A percentile compares a stretch with the other conserved stretches of the same genome.
Conservation (phyloP, 2,113 vertebrate genomes). For the Alosa alosa region DNA sequence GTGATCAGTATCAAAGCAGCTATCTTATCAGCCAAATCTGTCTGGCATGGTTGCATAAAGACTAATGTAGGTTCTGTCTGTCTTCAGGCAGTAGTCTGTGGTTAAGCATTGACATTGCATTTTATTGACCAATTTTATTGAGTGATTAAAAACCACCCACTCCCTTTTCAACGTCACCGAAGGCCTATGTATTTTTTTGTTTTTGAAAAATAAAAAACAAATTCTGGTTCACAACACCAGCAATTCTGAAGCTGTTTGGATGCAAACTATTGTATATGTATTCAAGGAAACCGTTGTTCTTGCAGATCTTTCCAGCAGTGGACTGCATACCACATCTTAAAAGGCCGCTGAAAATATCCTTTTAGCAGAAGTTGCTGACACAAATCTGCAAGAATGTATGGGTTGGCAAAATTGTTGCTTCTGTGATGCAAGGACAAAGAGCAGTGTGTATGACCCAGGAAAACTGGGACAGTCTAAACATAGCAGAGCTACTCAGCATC, state of each 20-base stretch:
- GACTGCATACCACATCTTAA: not conserved
- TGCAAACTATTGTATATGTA: not conserved
- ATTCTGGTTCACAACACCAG: not conserved
- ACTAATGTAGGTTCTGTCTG: not conserved
- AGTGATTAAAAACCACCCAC: not conserved
- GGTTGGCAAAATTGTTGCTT: not conserved
- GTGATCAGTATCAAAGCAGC: not conserved
- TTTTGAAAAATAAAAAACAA: not conserved
- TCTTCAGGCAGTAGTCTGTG: not conserved
- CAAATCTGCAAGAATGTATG: not conserved
- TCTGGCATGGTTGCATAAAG: not conserved
- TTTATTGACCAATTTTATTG: slow-evolving; percentile 7
- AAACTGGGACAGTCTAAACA: slow-evolving; percentile 14
- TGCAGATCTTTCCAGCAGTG: not conserved
- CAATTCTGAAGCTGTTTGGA: not conserved
- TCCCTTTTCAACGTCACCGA: not conserved
- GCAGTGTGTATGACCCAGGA: not conserved
- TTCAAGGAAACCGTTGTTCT: not conserved
- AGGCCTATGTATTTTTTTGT: not conserved
- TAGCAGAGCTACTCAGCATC: not conserved
- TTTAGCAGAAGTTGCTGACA: not conserved
- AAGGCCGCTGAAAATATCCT: not conserved
- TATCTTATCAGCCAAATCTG: not conserved
- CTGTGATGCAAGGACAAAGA: not conserved
- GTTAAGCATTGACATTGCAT: not conserved